Evolutionary conservation across 2,113 vertebrate species (phyloP).

Genomic region (Terrapene triunguis): DNA sequence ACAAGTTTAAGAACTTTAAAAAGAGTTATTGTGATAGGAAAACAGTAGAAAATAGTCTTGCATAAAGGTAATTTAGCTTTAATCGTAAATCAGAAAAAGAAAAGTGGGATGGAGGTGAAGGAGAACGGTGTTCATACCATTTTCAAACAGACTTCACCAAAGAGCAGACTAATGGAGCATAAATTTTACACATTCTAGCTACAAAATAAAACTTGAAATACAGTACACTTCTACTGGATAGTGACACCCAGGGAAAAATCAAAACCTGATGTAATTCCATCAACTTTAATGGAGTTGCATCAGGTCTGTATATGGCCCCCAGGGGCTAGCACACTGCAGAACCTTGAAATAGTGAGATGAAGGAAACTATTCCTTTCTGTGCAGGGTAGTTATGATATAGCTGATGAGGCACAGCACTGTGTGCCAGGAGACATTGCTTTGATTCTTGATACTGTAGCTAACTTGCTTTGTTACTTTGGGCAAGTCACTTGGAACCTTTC

Average conservation of each 20-base stretch:
- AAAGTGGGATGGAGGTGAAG: fast-evolving
- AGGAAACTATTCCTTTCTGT: slow-evolving; percentile 5
- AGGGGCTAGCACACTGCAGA: not conserved
- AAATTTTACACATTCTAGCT: not conserved
- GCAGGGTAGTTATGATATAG: not conserved
- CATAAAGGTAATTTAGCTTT: not conserved
- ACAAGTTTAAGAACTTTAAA: not conserved
- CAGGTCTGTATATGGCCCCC: not conserved
- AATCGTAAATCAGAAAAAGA: not conserved
- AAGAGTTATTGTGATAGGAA: not conserved
- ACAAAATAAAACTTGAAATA: not conserved
- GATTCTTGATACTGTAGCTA: not conserved
- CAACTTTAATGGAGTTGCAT: not conserved
- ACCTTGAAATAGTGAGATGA: not conserved
- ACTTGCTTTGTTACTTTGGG: not conserved
- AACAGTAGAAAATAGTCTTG: not conserved
- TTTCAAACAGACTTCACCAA: not conserved
- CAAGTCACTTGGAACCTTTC: not conserved
- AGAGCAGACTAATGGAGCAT: not conserved
- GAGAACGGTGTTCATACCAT: not conserved
- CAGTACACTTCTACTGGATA: fast-evolving
- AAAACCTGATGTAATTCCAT: not conserved
- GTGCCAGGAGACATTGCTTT: not conserved
- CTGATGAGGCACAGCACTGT: not conserved
- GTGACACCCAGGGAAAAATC: fast-evolving